Percentiles rank a stretch among this genome's conserved stretches.
These are phyloP conservation scores for Coreius guichenoti DNA, from an alignment of 2,797 vertebrate species.

Conservation along the genomic window DNA sequence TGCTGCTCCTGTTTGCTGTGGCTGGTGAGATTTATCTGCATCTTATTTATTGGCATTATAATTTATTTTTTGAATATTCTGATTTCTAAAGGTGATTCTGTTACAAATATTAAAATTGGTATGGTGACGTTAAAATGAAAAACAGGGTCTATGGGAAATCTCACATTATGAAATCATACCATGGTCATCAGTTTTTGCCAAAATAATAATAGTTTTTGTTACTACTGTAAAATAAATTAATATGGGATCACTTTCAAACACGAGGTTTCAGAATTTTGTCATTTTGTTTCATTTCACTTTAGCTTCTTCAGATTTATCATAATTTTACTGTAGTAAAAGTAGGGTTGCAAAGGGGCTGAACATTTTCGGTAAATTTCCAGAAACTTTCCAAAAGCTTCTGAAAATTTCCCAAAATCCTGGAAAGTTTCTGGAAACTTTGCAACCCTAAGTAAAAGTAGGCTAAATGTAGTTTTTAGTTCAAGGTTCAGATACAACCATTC, in stretches of 20 bases:
- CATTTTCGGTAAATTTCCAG: too few relatives aligned
- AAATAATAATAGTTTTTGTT: not conserved
- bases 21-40: slow-evolving; percentile 70
- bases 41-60: not conserved
- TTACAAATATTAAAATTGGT: not conserved
- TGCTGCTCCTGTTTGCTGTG: slow-evolving; percentile 68
- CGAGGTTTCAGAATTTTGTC: not conserved
- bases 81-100: not conserved
- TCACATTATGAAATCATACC: not conserved
- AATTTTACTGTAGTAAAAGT: not conserved
- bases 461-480: not conserved
- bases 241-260: not conserved
- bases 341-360: too few relatives aligned
- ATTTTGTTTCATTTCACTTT: not conserved
- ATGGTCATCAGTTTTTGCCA: not conserved
- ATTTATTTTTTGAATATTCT: not conserved
- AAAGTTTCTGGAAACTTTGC: too few relatives aligned
- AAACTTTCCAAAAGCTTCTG: too few relatives aligned
- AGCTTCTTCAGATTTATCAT: too few relatives aligned
- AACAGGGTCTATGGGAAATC: not conserved
- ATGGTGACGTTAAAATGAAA: not conserved
- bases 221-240: not conserved
- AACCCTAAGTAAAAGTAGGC: not conserved
- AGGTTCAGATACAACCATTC: not conserved
- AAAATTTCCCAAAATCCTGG: too few relatives aligned